Evolutionary conservation across 1,140 invertebrate genomes (phyloP).

Genomic region (Sogatella furcifera): DNA sequence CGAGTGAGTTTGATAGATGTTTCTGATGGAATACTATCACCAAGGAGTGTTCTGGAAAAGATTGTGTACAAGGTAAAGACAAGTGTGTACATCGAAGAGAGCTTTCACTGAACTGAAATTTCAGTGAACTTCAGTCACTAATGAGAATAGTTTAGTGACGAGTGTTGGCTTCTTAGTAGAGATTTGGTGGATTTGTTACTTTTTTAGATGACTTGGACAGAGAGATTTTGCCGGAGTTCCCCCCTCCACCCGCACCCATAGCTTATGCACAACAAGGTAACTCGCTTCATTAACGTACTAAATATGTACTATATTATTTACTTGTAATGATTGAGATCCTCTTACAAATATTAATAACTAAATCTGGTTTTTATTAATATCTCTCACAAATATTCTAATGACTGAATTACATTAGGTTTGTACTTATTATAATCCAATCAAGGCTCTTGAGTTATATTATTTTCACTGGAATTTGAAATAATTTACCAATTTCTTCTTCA

Average conservation of each 20-base stretch:
- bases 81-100: neutral
- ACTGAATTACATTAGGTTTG: too few relatives aligned
- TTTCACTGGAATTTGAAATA: too few relatives aligned
- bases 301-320: too few relatives aligned
- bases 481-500: too few relatives aligned
- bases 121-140: neutral
- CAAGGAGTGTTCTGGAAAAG: neutral
- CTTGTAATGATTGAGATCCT: too few relatives aligned
- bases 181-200: neutral
- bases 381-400: too few relatives aligned
- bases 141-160: neutral
- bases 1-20: neutral
- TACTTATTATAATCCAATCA: too few relatives aligned
- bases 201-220: slow-evolving; percentile 13
- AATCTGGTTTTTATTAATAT: too few relatives aligned
- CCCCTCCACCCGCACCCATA: slow-evolving; percentile 9
- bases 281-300: neutral
- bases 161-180: neutral
- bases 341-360: too few relatives aligned
- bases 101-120: neutral
- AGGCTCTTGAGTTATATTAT: too few relatives aligned
- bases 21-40: neutral
- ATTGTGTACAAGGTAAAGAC: neutral
- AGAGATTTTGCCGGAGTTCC: slow-evolving; percentile 6
- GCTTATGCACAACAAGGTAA: slow-evolving; percentile 13